A percentile compares a stretch with the other conserved stretches of the same genome.
Conservation (phyloP, 2,113 vertebrate species). For the Catagonus wagneri region DNA sequence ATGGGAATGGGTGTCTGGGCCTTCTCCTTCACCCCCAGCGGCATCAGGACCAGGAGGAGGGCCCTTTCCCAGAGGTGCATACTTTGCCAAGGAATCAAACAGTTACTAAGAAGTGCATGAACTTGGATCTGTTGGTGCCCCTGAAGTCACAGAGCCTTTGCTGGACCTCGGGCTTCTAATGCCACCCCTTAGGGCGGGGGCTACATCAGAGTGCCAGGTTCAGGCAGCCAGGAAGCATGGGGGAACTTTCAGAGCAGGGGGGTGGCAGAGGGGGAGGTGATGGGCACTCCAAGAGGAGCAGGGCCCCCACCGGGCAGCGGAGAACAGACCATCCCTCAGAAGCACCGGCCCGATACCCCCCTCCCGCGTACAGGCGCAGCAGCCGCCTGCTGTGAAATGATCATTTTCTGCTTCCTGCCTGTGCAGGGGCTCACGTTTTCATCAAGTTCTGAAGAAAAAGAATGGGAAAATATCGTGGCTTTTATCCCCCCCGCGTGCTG, state of each 20-base stretch:
- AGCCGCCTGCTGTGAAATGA: background rate
- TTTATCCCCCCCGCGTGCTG: slow-evolving; percentile 50
- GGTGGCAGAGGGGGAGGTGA: rapidly evolving
- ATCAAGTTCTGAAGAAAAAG: slow-evolving; percentile 70
- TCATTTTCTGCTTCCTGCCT: slow-evolving; percentile 66
- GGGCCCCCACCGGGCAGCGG: background rate
- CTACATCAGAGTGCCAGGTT: rapidly evolving
- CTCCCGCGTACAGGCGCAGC: background rate
- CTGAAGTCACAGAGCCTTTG: background rate
- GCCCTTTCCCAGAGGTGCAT: background rate
- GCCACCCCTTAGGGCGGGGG: background rate
- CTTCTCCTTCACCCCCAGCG: background rate
- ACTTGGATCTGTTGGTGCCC: background rate
- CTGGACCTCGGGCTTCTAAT: no score
- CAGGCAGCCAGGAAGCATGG: rapidly evolving
- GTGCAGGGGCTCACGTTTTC: slow-evolving; percentile 58
- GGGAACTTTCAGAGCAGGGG: background rate
- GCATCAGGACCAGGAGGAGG: rapidly evolving
- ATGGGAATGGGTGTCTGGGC: rapidly evolving
- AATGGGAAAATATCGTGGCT: slow-evolving; percentile 45
- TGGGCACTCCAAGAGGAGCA: background rate
- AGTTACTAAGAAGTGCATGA: background rate
- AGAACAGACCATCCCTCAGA: slow-evolving; percentile 63
- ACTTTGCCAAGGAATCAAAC: background rate
- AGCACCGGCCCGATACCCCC: background rate